Evolutionary conservation across 2,888 invertebrate genomes (phyloP), one percentile per base, ranked within the genome.

Genomic region (Amaurobius ferox): DNA sequence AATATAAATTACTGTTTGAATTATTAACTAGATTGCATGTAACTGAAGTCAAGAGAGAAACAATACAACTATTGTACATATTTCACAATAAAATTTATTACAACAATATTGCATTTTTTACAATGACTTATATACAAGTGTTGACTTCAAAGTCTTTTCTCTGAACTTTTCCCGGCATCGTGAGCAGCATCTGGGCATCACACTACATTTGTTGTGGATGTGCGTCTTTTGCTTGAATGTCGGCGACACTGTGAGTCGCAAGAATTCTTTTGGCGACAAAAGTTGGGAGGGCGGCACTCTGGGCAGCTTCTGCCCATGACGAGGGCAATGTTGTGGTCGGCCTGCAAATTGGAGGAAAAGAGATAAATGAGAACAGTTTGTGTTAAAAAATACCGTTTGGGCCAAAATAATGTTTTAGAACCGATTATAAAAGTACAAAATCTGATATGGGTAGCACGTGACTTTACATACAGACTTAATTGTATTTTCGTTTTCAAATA

Each of bases 321-420:
- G 23, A 86, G 64, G 13, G 79, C 79, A 9, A 86, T 74, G 66
- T 86, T 86, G 40, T 86, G 79, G 39, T 86, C 86, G 1, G 74
- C 86, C 86, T 86, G 61, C 2, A 78, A 66, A n/a, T n/a, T n/a
- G n/a, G n/a, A n/a, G n/a, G n/a, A n/a, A n/a, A n/a, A n/a, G n/a
- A n/a, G n/a, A n/a, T n/a, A n/a, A n/a, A n/a, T n/a, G n/a, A n/a
- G n/a, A n/a, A n/a, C n/a, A n/a, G n/a, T n/a, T n/a, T n/a, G n/a
- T n/a, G n/a, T n/a, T n/a, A n/a, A n/a, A n/a, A n/a, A n/a, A n/a
- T n/a, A n/a, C n/a, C n/a, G n/a, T n/a, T n/a, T n/a, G n/a, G n/a
- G n/a, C n/a, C n/a, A n/a, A n/a, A n/a, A n/a, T n/a, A n/a, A n/a
- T n/a, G n/a, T n/a, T n/a, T n/a, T n/a, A n/a, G n/a, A n/a, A n/a